Evolutionary conservation across 2,797 vertebrate species (phyloP).

Genomic region (Pteronotus mesoamericanus): DNA sequence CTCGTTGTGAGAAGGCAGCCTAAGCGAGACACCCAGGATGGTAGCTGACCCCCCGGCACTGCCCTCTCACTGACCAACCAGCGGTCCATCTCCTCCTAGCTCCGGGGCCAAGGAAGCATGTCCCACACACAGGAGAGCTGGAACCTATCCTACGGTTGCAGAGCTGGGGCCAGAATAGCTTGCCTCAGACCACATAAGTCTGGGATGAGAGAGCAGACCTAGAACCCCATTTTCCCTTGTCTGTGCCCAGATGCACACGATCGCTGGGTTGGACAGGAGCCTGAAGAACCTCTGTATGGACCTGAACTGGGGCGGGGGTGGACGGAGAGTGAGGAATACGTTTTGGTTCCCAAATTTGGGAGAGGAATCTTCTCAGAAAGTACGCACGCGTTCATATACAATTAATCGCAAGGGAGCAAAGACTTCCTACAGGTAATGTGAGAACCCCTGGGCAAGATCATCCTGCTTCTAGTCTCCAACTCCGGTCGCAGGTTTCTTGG

Average conservation of each 20-base stretch:
- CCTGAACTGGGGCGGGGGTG: fast-evolving
- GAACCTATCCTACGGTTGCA: not conserved
- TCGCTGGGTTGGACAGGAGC: not conserved
- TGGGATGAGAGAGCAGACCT: not conserved
- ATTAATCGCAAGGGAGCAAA: not conserved
- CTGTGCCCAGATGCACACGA: not conserved
- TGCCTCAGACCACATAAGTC: not conserved
- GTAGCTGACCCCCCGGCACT: not conserved
- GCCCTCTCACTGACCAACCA: not conserved
- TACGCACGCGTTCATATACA: not conserved
- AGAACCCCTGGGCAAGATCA: not conserved
- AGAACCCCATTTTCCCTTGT: not conserved
- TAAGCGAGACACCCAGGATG: not conserved
- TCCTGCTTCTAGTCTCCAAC: not conserved
- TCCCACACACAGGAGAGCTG: not conserved
- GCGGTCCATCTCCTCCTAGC: not conserved
- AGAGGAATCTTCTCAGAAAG: not conserved
- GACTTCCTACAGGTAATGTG: not conserved
- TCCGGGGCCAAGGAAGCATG: too few relatives aligned
- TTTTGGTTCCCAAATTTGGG: not conserved
- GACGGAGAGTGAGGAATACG: not conserved
- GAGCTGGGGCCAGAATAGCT: not conserved
- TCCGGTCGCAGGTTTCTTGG: not conserved
- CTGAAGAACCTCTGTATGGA: not conserved
- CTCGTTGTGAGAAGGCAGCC: not conserved